Base-by-base conservation (phyloP, 1,140 invertebrate species). In the Stenopsyche tienmushanensis region DNA sequence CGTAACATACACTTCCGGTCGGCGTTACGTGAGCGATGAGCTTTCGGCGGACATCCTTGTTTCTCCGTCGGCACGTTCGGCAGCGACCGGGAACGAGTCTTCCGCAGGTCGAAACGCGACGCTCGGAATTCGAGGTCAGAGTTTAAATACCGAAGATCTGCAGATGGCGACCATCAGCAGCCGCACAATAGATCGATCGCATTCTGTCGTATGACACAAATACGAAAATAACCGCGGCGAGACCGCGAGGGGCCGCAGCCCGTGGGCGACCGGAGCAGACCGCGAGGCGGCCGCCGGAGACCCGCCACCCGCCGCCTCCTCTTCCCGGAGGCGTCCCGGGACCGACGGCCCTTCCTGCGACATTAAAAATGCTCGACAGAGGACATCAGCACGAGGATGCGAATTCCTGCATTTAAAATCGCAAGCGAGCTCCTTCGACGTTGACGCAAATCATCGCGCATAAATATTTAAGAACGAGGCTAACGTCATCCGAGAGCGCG, bases 251-350 rank as follows among this genome's bases (percentile, higher is more conserved):
- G 29, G 53, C 20, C 10, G 24, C 29, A 39, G 53, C 8, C 41
- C 57, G 57, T 60, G 17, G 57, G 23, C 57, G 57, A 39, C 57
- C 15, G 1, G 26, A 23, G 13, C 34, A 60, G 57, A 60, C 57
- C 18, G 57, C 57, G 41, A 60, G 57, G 57, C 57, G 57, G 44
- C 57, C 57, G 57, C 57, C 57, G 24, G 24, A 5, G 29, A 13
- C 29, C 29, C 44, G 10, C 17, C 44, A 5, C 5, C 18, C 18
- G 7, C 8, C 44, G 10, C 17, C 44, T 15, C 44, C 17, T 47
- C 17, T 5, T 20, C 44, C 5, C 44, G 44, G 8, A 47, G 17
- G 13, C 29, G 5, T 7, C 29, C 29, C 29, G n/a, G n/a, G n/a
- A n/a, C n/a, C n/a, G n/a, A n/a, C n/a, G n/a, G n/a, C n/a, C 52